A percentile compares a stretch with the other conserved stretches of the same genome.
These are phyloP conservation scores for Matsumurasca onukii DNA, from an alignment of 1,140 invertebrate species.

Conservation along the genomic window DNA sequence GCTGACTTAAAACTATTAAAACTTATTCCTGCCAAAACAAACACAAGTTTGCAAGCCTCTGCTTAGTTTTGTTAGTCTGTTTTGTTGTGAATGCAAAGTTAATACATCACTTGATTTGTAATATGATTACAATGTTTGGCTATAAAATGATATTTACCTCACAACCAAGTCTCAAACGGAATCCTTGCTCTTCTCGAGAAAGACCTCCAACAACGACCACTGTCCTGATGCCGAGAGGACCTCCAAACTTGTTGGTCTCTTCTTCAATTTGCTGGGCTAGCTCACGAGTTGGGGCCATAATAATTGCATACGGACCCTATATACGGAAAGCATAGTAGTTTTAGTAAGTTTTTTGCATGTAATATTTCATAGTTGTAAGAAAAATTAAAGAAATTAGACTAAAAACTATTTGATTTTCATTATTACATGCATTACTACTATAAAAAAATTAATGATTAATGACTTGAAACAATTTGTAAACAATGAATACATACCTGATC, in stretches of 20 bases:
- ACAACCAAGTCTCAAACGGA: slow-evolving; percentile 93
- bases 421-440: background rate
- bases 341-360: too few species aligned
- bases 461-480: background rate
- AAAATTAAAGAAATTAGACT: background rate
- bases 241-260: slow-evolving; percentile 97
- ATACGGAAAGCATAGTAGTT: too few species aligned
- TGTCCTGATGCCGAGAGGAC: slow-evolving; percentile 90
- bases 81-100: too few species aligned
- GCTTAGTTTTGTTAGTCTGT: too few species aligned
- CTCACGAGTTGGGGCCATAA: slow-evolving; percentile 97
- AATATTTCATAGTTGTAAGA: too few species aligned
- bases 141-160: too few species aligned
- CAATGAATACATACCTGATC: slow-evolving; percentile 67
- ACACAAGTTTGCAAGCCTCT: too few species aligned
- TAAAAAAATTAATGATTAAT: background rate
- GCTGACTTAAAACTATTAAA: too few species aligned
- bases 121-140: too few species aligned
- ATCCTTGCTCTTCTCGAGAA: slow-evolving; percentile 97
- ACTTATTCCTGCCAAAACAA: too few species aligned
- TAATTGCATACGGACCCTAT: slow-evolving; percentile 99
- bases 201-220: slow-evolving; percentile 98
- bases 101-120: too few species aligned
- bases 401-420: background rate
- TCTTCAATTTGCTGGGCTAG: slow-evolving; percentile 99